phyloP scores from a whole-genome alignment of 2,797 vertebrate genomes.

The Scleropages formosus region DNA sequence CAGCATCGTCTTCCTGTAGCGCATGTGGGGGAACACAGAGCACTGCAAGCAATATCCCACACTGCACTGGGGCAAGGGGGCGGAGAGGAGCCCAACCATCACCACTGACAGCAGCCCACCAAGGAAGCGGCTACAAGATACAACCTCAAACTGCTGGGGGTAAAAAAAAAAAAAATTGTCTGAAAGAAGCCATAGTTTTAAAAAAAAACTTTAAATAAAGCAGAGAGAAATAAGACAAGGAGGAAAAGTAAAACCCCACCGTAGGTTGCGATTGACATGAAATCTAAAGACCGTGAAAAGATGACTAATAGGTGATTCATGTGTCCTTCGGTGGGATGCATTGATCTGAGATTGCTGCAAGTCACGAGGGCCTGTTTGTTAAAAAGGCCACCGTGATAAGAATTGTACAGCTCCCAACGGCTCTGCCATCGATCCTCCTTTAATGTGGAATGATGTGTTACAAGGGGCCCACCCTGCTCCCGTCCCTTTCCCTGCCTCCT shows the following conservation, averaged over 20 bases:
- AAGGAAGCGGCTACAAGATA: not conserved
- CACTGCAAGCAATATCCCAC: not conserved
- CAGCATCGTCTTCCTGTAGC: no score
- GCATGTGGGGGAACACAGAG: no score
- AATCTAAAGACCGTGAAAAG: conserved; percentile 3
- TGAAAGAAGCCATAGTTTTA: not conserved
- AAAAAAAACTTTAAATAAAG: not conserved
- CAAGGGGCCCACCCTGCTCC: not conserved
- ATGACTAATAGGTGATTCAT: conserved; percentile 30
- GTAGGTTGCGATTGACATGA: not conserved
- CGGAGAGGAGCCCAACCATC: not conserved
- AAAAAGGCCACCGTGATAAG: conserved; percentile 36
- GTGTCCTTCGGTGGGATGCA: conserved; percentile 33
- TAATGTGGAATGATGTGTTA: conserved; percentile 13
- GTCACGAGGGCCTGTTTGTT: conserved; percentile 33
- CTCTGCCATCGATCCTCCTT: conserved; percentile 14
- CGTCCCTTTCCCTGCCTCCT: not conserved
- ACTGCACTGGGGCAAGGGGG: not conserved
- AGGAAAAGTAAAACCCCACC: no score
- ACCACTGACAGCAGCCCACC: not conserved
- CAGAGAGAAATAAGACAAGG: not conserved
- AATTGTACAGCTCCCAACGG: conserved; percentile 4
- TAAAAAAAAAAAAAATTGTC: not conserved
- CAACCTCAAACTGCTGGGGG: not conserved
- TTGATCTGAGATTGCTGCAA: conserved; percentile 38